Evolutionary conservation across 2,113 vertebrate genomes (phyloP).

Genomic region (Coracopsis vasa): DNA sequence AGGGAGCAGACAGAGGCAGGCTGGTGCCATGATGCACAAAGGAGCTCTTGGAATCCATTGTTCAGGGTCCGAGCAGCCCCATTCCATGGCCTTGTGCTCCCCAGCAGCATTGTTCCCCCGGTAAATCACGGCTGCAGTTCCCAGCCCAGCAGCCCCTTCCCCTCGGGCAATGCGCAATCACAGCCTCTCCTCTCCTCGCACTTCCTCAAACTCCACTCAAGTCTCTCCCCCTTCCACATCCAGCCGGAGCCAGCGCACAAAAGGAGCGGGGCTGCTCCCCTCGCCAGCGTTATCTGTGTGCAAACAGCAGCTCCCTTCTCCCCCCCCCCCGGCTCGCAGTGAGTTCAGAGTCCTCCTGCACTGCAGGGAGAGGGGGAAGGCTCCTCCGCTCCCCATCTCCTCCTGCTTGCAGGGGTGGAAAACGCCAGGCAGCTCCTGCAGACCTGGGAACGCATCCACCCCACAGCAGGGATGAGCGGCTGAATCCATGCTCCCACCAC

Average conservation of each 20-base stretch:
- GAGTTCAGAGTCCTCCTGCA: not conserved
- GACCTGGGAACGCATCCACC: not conserved
- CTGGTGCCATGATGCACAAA: not conserved
- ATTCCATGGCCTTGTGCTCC: not conserved
- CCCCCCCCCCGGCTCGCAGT: fast-evolving
- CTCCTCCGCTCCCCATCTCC: not conserved
- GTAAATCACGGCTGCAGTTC: not conserved
- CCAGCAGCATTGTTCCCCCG: not conserved
- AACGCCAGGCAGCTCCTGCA: not conserved
- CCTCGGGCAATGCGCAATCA: not conserved
- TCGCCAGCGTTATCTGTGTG: fast-evolving
- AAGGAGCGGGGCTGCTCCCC: not conserved
- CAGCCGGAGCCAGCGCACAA: fast-evolving
- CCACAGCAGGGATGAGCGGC: fast-evolving
- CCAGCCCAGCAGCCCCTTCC: not conserved
- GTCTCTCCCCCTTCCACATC: not conserved
- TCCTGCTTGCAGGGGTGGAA: not conserved
- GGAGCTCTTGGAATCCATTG: not conserved
- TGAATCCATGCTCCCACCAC: not conserved
- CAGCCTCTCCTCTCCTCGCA: not conserved
- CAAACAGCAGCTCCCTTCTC: not conserved
- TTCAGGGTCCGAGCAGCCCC: not conserved
- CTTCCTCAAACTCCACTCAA: not conserved
- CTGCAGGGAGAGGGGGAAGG: not conserved
- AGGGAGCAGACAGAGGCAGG: not conserved